phyloP scores from a whole-genome alignment of 1,140 invertebrate species.

The Sipha flava region DNA sequence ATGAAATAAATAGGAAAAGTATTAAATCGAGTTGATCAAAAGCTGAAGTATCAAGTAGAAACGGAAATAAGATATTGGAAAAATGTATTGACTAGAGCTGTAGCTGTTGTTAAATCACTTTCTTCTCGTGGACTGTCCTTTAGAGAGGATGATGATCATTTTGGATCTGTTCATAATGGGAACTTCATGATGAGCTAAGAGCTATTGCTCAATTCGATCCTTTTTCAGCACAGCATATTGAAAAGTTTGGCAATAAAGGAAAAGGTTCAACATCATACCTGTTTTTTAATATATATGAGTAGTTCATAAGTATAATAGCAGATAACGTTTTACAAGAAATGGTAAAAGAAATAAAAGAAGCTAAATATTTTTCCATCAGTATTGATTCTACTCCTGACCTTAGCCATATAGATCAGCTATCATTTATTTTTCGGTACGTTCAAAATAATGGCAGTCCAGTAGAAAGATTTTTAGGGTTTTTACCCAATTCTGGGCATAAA shows the following conservation, averaged over 20 bases:
- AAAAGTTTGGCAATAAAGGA: conserved; percentile 33
- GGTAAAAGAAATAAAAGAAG: conserved; percentile 40
- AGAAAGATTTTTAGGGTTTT: conserved; percentile 26
- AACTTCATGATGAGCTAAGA: conserved; percentile 37
- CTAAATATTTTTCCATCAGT: conserved; percentile 43
- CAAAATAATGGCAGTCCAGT: conserved; percentile 1
- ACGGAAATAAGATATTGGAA: conserved; percentile 35
- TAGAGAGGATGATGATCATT: conserved; percentile 35
- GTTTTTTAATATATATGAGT: conserved; percentile 33
- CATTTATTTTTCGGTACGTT: conserved; percentile 30
- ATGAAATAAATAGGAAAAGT: conserved; percentile 32
- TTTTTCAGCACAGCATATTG: conserved; percentile 36
- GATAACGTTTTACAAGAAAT: conserved; percentile 35
- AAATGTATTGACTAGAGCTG: conserved; percentile 36
- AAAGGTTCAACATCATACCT: conserved; percentile 35
- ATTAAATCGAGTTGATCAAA: conserved; percentile 27
- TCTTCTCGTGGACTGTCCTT: conserved; percentile 36
- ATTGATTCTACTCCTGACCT: conserved; percentile 30
- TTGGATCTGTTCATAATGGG: conserved; percentile 36
- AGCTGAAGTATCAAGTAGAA: conserved; percentile 30
- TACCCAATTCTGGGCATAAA: conserved; percentile 8
- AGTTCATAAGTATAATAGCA: conserved; percentile 37
- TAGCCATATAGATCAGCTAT: conserved; percentile 14
- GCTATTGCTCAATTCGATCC: conserved; percentile 36
- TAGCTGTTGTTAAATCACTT: conserved; percentile 37